Percentiles rank a stretch among this genome's conserved stretches.
phyloP scores from a whole-genome alignment of 2,113 vertebrate species.

The Rhizomys pruinosus region DNA sequence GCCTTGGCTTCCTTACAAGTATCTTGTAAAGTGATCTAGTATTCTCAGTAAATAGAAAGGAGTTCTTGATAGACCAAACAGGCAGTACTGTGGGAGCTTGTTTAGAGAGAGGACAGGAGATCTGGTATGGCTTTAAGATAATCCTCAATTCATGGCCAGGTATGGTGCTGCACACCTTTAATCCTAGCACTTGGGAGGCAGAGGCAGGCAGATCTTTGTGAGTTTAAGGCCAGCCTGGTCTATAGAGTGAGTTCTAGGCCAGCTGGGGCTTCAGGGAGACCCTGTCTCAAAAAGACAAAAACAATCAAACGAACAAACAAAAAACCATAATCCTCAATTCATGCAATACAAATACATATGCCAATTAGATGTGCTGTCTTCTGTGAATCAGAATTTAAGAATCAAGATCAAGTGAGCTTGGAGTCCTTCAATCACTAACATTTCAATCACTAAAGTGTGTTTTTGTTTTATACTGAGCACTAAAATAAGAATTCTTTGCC shows the following conservation, averaged over 20 bases:
- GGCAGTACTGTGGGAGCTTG: not conserved
- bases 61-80: not conserved
- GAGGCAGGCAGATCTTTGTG: too few species aligned
- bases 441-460: not conserved
- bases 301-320: too few species aligned
- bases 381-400: conserved; percentile 7
- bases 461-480: not conserved
- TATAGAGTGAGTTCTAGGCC: too few species aligned
- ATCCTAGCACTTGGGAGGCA: too few species aligned
- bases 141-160: too few species aligned
- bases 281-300: too few species aligned
- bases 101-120: not conserved
- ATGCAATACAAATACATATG: not conserved
- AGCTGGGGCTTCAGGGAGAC: too few species aligned
- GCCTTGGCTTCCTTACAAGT: not conserved
- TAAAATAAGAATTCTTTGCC: conserved; percentile 27
- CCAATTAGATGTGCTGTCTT: not conserved
- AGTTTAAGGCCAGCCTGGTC: too few species aligned
- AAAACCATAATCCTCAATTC: too few species aligned
- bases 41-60: not conserved
- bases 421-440: not conserved
- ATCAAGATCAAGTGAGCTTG: not conserved
- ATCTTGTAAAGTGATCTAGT: not conserved
- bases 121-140: not conserved
- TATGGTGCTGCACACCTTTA: too few species aligned